phyloP scores from a whole-genome alignment of 2,888 invertebrate species.

The Euclidia mi region DNA sequence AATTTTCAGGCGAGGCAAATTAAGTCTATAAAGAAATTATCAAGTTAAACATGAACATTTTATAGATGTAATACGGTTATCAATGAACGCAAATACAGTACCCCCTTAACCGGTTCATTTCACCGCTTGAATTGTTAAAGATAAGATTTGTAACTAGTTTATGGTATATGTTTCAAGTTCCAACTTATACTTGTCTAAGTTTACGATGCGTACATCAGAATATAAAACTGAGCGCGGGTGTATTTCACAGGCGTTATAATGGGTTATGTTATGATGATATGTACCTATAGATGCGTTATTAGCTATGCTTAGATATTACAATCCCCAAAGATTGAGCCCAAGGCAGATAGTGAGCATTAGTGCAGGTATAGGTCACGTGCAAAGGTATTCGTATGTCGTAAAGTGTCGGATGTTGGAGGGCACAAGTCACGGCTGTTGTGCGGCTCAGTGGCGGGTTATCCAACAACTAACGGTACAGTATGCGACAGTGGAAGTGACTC shows the following conservation, averaged over 20 bases:
- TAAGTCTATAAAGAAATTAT: too few relatives aligned
- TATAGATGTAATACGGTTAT: neutral
- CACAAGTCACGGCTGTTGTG: neutral
- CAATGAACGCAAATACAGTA: slow-evolving; percentile 6
- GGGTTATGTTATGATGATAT: too few relatives aligned
- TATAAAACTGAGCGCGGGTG: neutral
- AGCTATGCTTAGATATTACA: neutral
- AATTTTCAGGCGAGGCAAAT: too few relatives aligned
- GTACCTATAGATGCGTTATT: neutral
- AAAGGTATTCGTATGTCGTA: slow-evolving; percentile 4
- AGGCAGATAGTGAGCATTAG: slow-evolving; percentile 6
- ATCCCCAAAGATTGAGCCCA: neutral
- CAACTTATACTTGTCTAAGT: neutral
- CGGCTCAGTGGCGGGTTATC: slow-evolving; percentile 45
- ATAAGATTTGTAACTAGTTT: slow-evolving; percentile 5
- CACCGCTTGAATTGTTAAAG: slow-evolving; percentile 1
- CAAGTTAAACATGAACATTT: too few relatives aligned
- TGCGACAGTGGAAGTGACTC: slow-evolving; percentile 68
- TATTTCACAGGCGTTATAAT: too few relatives aligned
- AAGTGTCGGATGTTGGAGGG: slow-evolving; percentile 10
- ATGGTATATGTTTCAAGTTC: neutral
- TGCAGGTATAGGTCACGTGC: slow-evolving; percentile 1
- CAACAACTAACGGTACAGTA: slow-evolving; percentile 68
- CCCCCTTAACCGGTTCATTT: slow-evolving; percentile 6
- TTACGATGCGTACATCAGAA: neutral